Evolutionary conservation across 2,888 invertebrate species (phyloP), one percentile per base, ranked within the genome.

Genomic region (Watsonalla cultraria): DNA sequence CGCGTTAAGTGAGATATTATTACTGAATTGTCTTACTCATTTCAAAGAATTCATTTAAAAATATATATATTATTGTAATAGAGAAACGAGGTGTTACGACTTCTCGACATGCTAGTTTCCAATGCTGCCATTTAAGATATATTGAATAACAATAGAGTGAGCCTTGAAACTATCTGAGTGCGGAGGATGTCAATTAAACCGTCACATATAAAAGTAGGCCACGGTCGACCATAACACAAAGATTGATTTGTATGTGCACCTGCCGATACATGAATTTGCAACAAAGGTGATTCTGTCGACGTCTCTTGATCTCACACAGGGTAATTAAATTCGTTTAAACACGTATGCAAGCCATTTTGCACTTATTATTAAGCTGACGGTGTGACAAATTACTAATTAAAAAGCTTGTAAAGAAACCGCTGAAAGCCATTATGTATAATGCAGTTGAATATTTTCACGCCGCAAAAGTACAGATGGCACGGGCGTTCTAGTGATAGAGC

Each of bases 401-500:
- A 24, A 24, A 24, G 24, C 24, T 24, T 24, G 24, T 2, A 24
- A 9, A 5, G 2, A 37, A 37, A 9, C 9, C 2, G 0, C 37
- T 9, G 9, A 37, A 24, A 24, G 9, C 6, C 13, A 9, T n/a
- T n/a, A 7, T 45, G 7, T n/a, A 45, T 9, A 45, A 45, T n/a
- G 6, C 45, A n/a, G 13, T n/a, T 13, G 45, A 13, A 34, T 13
- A 5, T 34, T 47, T 34, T 47, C 34, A 6, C 9, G 6, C n/a
- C n/a, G n/a, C 35, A 7, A 9, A 47, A 35, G 48, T 7, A 37
- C 37, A 14, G 15, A 14, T 48, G 11, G 42, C 11, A 42, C 0
- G 5, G 11, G 42, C 42, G 42, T 11, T 4, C 11, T 11, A 11
- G 42, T 48, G 52, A 58, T 53, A 48, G 46, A 46, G 52, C 24